These are phyloP conservation scores for Eira barbara DNA, from an alignment of 2,113 vertebrate genomes.

Conservation along the genomic window DNA sequence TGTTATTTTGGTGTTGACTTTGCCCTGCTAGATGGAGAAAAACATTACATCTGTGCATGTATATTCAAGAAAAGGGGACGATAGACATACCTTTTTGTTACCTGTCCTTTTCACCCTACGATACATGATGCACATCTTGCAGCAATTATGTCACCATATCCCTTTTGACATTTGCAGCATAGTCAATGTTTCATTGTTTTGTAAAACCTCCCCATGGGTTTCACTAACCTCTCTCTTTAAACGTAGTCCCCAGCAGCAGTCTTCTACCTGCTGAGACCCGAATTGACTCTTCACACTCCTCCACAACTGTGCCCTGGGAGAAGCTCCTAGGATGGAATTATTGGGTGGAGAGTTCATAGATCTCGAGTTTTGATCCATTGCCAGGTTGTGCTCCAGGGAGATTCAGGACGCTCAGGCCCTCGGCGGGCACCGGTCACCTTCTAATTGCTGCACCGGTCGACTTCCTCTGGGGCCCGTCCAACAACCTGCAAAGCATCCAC, in stretches of 20 bases:
- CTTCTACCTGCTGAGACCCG: fast-evolving
- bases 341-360: background rate
- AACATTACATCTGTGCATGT: fast-evolving
- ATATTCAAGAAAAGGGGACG: background rate
- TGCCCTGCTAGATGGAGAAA: background rate
- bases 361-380: background rate
- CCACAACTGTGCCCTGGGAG: background rate
- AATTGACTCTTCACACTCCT: fast-evolving
- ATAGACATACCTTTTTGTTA: fast-evolving
- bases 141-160: fast-evolving
- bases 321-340: background rate
- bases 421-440: background rate
- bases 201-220: no score
- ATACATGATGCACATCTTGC: no score
- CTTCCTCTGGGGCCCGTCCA: background rate
- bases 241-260: fast-evolving
- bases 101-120: background rate
- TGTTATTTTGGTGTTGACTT: background rate
- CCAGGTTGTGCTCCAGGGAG: background rate
- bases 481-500: fast-evolving
- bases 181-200: background rate
- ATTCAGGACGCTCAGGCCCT: background rate
- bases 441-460: fast-evolving
- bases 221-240: background rate
- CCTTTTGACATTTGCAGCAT: no score